phyloP scores from a whole-genome alignment of 2,888 invertebrate species.

The Boloria euphrosyne region DNA sequence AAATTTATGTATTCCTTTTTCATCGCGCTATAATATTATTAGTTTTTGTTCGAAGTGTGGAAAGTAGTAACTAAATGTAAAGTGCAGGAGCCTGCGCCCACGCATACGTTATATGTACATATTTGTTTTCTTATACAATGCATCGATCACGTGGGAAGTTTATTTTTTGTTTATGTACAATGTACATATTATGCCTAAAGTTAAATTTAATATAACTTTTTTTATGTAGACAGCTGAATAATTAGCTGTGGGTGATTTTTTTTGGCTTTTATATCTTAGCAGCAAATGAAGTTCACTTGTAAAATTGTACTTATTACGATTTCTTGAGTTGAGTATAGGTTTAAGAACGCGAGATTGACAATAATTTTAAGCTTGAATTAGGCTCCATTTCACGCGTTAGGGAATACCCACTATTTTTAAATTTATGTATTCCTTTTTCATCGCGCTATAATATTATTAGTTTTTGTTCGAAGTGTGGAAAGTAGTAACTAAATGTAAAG shows the following conservation, averaged over 20 bases:
- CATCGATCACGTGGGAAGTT: constrained; percentile 62
- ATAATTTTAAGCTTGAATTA: not conserved
- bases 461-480: constrained; percentile 62
- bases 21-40: constrained; percentile 61
- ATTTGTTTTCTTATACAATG: constrained; percentile 39
- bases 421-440: constrained; percentile 35
- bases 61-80: constrained; percentile 69
- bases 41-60: constrained; percentile 61
- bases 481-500: constrained; percentile 67
- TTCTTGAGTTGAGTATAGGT: not conserved
- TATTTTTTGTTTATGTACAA: constrained; percentile 70
- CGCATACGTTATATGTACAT: constrained; percentile 42
- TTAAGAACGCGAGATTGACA: constrained; percentile 5
- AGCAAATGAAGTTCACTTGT: too few species aligned
- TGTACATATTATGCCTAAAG: constrained; percentile 44
- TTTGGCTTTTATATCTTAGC: too few species aligned
- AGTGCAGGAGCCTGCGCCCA: constrained; percentile 69
- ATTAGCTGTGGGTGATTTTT: too few species aligned
- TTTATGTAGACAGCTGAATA: constrained; percentile 11
- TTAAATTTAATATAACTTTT: constrained; percentile 19
- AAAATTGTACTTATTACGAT: too few species aligned
- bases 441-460: constrained; percentile 63
- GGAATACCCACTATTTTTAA: too few species aligned
- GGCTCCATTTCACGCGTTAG: too few species aligned
- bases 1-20: constrained; percentile 29